phyloP scores from a whole-genome alignment of 2,888 invertebrate genomes.

The Spodoptera picta region DNA sequence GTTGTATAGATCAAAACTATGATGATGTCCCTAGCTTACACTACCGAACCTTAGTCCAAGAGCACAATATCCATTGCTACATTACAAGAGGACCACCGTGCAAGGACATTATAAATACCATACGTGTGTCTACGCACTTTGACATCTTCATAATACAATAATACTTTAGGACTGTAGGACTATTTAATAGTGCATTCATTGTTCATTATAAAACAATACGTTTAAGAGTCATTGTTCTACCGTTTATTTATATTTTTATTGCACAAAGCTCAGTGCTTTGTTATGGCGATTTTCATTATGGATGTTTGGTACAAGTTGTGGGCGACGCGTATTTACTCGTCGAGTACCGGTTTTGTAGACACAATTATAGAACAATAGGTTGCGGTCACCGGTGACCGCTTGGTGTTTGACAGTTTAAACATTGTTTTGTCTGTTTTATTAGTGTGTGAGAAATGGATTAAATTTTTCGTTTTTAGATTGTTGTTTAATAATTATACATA shows the following conservation, averaged over 20 bases:
- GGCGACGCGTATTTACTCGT: constrained; percentile 13
- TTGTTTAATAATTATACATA: too few species aligned
- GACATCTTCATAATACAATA: constrained; percentile 41
- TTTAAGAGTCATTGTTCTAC: constrained; percentile 71
- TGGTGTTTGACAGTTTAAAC: too few species aligned
- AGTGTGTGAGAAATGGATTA: too few species aligned
- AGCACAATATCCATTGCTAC: not conserved
- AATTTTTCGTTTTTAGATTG: too few species aligned
- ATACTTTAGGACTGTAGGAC: constrained; percentile 17
- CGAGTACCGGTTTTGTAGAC: too few species aligned
- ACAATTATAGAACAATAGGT: too few species aligned
- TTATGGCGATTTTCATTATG: constrained; percentile 71
- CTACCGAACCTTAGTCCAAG: too few species aligned
- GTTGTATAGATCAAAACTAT: too few species aligned
- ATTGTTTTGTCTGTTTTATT: too few species aligned
- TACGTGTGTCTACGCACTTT: constrained; percentile 1
- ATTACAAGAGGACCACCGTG: not conserved
- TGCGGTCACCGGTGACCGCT: too few species aligned
- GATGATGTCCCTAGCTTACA: too few species aligned
- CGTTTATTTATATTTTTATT: constrained; percentile 77
- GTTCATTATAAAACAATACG: constrained; percentile 74
- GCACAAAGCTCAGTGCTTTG: constrained; percentile 69
- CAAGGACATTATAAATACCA: not conserved
- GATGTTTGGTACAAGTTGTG: constrained; percentile 55
- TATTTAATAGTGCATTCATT: constrained; percentile 58